These are phyloP conservation scores for Dendroctonus valens DNA, from an alignment of 1,140 invertebrate genomes.

Conservation along the genomic window DNA sequence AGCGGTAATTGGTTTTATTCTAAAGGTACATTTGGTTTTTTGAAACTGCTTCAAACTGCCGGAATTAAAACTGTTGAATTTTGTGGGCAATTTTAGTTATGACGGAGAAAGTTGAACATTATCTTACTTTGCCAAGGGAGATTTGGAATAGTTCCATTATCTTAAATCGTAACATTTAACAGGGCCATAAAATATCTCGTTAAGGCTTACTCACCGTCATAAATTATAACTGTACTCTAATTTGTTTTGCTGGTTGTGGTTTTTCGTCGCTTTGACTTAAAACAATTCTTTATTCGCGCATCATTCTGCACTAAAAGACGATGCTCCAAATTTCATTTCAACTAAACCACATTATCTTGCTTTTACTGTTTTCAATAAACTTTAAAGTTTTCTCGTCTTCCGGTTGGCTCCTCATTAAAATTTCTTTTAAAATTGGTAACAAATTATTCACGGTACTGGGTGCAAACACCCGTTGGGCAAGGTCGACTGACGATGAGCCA, in stretches of 20 bases:
- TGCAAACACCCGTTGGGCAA: slow-evolving; percentile 21
- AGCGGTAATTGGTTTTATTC: too few relatives aligned
- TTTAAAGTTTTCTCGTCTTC: not conserved
- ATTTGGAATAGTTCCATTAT: too few relatives aligned
- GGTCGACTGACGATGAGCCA: slow-evolving; percentile 20
- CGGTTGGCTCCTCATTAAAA: slow-evolving; percentile 1
- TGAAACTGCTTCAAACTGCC: too few relatives aligned
- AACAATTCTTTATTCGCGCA: slow-evolving; percentile 1
- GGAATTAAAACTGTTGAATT: too few relatives aligned
- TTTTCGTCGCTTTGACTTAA: slow-evolving; percentile 16
- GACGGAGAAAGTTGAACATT: too few relatives aligned
- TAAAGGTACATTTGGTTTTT: too few relatives aligned
- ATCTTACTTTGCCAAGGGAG: too few relatives aligned
- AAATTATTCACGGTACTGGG: slow-evolving; percentile 22
- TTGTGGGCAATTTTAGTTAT: too few relatives aligned
- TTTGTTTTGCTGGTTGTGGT: slow-evolving; percentile 11
- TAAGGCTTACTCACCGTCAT: slow-evolving; percentile 3
- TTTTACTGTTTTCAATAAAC: too few relatives aligned
- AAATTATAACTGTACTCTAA: slow-evolving; percentile 17
- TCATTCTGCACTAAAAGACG: not conserved
- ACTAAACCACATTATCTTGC: not conserved
- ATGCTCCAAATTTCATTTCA: not conserved
- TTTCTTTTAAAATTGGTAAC: slow-evolving; percentile 14
- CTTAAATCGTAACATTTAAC: not conserved
- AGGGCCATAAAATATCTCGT: slow-evolving; percentile 2